These are phyloP conservation scores for Ceyx margarethae DNA, from an alignment of 2,113 vertebrate species.

Conservation along the genomic window DNA sequence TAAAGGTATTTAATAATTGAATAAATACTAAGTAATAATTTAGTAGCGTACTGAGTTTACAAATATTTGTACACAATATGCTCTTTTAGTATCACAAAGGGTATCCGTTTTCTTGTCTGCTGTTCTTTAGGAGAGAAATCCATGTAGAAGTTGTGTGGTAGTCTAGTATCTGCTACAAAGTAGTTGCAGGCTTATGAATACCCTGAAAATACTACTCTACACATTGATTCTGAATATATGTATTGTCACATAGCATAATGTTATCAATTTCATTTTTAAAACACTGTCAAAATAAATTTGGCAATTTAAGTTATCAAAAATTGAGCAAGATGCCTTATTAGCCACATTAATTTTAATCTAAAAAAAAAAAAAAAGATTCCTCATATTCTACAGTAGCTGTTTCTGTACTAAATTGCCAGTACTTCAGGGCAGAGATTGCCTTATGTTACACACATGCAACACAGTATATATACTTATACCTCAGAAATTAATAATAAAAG, in stretches of 20 bases:
- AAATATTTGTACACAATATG: not conserved
- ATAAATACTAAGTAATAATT: conserved; percentile 38
- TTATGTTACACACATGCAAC: not conserved
- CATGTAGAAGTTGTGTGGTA: not conserved
- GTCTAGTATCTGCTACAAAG: not conserved
- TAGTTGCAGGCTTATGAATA: not conserved
- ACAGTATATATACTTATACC: not conserved
- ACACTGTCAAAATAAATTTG: conserved; percentile 45
- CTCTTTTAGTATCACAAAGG: not conserved
- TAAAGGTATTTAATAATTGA: conserved; percentile 24
- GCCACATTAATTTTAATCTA: not conserved
- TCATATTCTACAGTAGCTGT: not conserved
- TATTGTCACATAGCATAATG: not conserved
- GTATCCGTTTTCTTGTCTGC: not conserved
- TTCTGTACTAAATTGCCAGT: not conserved
- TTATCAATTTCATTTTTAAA: conserved; percentile 41
- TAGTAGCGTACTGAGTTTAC: not conserved
- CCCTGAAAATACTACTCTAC: not conserved
- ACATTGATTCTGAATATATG: conserved; percentile 48
- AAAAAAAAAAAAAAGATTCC: not conserved
- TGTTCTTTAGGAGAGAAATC: not conserved
- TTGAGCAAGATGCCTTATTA: conserved; percentile 33
- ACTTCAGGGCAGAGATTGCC: not conserved
- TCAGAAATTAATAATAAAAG: not conserved
- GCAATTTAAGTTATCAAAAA: conserved; percentile 22